Evolutionary conservation across 2,797 vertebrate species (phyloP).

Genomic region (Danio jaintianensis): DNA sequence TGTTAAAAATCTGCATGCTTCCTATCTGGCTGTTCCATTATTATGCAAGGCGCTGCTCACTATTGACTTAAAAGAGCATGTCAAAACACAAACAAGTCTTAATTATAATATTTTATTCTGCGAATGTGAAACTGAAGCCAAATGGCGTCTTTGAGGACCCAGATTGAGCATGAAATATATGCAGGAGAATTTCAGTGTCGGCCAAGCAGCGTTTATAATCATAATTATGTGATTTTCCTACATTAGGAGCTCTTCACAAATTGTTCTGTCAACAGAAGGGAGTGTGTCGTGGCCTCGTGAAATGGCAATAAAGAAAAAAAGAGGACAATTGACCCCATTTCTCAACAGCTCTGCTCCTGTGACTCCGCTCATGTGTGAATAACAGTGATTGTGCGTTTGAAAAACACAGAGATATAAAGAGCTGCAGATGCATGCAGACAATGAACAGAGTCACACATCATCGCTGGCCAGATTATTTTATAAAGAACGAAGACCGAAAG

Average conservation of each 20-base stretch:
- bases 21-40: slow-evolving; percentile 17
- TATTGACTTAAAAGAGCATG: slow-evolving; percentile 30
- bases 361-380: neutral
- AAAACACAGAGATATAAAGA: neutral
- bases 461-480: neutral
- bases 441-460: neutral
- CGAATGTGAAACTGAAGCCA: neutral
- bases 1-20: neutral
- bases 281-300: neutral
- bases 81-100: slow-evolving; percentile 31
- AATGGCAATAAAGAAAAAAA: slow-evolving; percentile 17
- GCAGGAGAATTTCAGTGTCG: neutral
- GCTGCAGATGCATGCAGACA: neutral
- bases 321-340: slow-evolving; percentile 36
- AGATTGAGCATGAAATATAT: slow-evolving; percentile 20
- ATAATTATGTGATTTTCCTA: slow-evolving; percentile 22
- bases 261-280: neutral
- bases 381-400: slow-evolving; percentile 27
- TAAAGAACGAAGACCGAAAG: neutral
- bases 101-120: slow-evolving; percentile 14
- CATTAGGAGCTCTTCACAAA: neutral
- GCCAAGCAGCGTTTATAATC: slow-evolving; percentile 19
- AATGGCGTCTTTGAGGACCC: slow-evolving; percentile 1
- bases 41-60: neutral
- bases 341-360: neutral